Evolutionary conservation across 2,797 vertebrate genomes (phyloP).

Genomic region (Anableps anableps): DNA sequence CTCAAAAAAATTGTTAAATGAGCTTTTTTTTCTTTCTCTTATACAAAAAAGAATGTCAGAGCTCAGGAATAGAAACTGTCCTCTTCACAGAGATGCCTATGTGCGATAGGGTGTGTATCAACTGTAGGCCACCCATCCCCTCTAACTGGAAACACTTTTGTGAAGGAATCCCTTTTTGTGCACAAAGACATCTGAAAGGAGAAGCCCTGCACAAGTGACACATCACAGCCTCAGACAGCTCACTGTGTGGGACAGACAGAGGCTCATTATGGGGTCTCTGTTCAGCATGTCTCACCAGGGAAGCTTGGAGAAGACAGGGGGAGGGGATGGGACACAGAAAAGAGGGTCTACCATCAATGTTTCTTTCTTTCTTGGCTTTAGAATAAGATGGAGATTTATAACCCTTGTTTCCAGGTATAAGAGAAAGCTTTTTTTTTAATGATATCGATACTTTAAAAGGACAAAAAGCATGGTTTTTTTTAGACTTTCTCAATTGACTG

Average conservation of each 20-base stretch:
- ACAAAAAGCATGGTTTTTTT: neutral
- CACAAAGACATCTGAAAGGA: constrained; percentile 33
- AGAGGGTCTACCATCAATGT: constrained; percentile 33
- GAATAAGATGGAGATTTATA: constrained; percentile 15
- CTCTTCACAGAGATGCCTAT: constrained; percentile 10
- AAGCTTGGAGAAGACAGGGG: constrained; percentile 38
- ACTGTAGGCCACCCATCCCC: constrained; percentile 36
- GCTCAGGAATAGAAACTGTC: constrained; percentile 5
- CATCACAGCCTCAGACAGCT: constrained; percentile 72
- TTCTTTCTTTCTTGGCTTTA: constrained; percentile 21
- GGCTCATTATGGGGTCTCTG: constrained; percentile 72
- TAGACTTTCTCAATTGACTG: neutral
- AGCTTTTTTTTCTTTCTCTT: neutral
- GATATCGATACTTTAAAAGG: neutral
- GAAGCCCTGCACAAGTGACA: constrained; percentile 57
- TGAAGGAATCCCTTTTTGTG: constrained; percentile 55
- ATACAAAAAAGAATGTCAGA: neutral
- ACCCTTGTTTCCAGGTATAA: neutral
- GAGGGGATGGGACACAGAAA: constrained; percentile 26
- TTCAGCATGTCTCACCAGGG: constrained; percentile 63
- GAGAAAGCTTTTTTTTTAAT: neutral
- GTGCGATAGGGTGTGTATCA: constrained; percentile 30
- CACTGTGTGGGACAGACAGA: constrained; percentile 73
- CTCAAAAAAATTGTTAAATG: constrained; percentile 23
- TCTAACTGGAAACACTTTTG: constrained; percentile 44